phyloP scores from a whole-genome alignment of 2,113 vertebrate genomes.

The Menura novaehollandiae region DNA sequence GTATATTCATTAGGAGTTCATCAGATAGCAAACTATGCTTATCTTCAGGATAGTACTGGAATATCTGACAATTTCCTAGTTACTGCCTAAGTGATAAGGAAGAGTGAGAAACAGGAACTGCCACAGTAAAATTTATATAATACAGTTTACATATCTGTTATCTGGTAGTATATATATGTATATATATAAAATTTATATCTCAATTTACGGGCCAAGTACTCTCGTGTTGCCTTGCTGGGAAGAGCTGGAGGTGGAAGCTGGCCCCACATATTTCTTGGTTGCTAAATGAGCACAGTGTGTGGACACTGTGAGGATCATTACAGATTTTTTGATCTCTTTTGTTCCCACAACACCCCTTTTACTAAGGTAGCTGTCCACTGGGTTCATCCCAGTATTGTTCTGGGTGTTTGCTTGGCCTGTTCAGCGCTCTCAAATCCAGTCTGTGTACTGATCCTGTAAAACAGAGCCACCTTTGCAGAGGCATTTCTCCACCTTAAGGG shows the following conservation, averaged over 20 bases:
- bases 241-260: neutral
- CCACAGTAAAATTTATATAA: neutral
- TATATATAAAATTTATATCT: neutral
- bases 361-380: neutral
- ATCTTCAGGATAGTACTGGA: neutral
- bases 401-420: neutral
- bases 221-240: neutral
- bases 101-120: neutral
- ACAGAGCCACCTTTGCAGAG: neutral
- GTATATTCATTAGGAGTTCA: constrained; percentile 69
- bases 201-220: neutral
- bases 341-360: neutral
- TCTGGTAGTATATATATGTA: neutral
- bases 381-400: neutral
- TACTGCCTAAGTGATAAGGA: neutral
- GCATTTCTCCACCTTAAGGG: neutral
- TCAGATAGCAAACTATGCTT: constrained; percentile 4
- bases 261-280: neutral
- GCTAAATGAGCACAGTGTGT: neutral
- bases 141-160: neutral
- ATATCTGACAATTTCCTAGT: neutral
- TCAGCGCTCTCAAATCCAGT: neutral
- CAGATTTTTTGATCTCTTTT: neutral
- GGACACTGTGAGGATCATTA: neutral
- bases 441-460: neutral